These are phyloP conservation scores for Euphydryas editha DNA, from an alignment of 2,888 invertebrate genomes.

Conservation along the genomic window DNA sequence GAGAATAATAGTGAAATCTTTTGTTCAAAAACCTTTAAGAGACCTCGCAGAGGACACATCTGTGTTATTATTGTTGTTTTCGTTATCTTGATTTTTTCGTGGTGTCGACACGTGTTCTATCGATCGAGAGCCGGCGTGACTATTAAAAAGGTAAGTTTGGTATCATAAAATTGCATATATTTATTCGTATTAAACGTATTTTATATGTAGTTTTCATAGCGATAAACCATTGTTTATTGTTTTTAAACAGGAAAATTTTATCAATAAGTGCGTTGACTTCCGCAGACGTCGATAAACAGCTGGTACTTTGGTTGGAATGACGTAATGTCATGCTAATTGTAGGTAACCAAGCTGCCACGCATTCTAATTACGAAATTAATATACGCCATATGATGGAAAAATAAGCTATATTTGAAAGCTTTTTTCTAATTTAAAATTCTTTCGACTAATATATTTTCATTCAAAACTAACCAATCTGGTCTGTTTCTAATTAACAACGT, in stretches of 20 bases:
- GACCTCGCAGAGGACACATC: constrained; percentile 49
- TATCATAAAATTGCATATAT: neutral
- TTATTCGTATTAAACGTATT: neutral
- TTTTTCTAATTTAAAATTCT: neutral
- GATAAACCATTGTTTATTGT: constrained; percentile 32
- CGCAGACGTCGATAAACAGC: constrained; percentile 58
- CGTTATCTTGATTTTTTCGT: constrained; percentile 52
- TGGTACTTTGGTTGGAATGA: constrained; percentile 50
- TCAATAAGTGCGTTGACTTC: constrained; percentile 56
- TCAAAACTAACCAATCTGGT: neutral
- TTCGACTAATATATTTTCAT: neutral
- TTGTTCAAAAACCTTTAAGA: constrained; percentile 59
- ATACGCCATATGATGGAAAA: neutral
- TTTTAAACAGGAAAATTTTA: constrained; percentile 52
- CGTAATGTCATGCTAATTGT: constrained; percentile 54
- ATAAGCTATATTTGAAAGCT: neutral
- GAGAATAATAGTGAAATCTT: constrained; percentile 56
- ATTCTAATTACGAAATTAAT: constrained; percentile 42
- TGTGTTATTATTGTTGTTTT: constrained; percentile 51
- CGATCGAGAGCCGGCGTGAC: constrained; percentile 56
- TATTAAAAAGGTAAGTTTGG: constrained; percentile 43
- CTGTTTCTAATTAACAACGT: too few species aligned
- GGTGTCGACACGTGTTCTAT: constrained; percentile 64
- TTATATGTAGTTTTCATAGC: neutral
- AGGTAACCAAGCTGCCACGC: constrained; percentile 45